Evolutionary conservation across 2,113 vertebrate genomes (phyloP), one percentile per base, ranked within the genome.

Genomic region (Cyprinodon tularosa): DNA sequence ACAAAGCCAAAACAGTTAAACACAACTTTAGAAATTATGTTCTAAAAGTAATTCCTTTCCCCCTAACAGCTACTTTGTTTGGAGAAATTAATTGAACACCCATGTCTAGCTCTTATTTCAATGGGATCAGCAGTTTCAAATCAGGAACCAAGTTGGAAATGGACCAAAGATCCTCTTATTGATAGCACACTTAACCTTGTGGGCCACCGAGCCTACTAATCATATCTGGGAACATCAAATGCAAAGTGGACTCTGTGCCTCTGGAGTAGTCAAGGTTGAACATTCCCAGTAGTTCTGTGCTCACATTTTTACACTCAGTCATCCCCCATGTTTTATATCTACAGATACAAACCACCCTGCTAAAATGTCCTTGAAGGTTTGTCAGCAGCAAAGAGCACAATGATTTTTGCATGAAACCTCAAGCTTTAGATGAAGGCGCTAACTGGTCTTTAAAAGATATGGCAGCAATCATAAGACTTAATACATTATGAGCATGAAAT

Each of bases 201-300:
- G 62, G 65, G 71, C 37, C 13, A 22, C 29, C 29, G 20, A 53
- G 17, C 20, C n/a, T 29, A 22, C 47, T 65, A 22, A 65, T 73
- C 47, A 73, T 40, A 53, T 53, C 39, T 50, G 45, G 47, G 45
- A 50, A 64, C 45, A 53, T 22, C 20, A 14, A 36, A 40, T 37
- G 13, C 40, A 65, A 65, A 73, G 62, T 65, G 62, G 48, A 42
- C 29, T 7, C 29, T 64, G 12, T 64, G 45, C 45, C 20, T 40
- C 36, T 40, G 62, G 3, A 53, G 47, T 39, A 39, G 36, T 47
- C 62, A 72, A 73, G 62, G 71, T 73, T 53, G 37, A 40, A 73
- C 17, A 8, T 65, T 65, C 20, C 17, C 71, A 48, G 20, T 20
- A 15, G 59, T 47, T 29, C 59, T 37, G 42, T 5, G 22, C 22